Evolutionary conservation across 1,140 invertebrate genomes (phyloP).

Genomic region (Listronotus bonariensis): DNA sequence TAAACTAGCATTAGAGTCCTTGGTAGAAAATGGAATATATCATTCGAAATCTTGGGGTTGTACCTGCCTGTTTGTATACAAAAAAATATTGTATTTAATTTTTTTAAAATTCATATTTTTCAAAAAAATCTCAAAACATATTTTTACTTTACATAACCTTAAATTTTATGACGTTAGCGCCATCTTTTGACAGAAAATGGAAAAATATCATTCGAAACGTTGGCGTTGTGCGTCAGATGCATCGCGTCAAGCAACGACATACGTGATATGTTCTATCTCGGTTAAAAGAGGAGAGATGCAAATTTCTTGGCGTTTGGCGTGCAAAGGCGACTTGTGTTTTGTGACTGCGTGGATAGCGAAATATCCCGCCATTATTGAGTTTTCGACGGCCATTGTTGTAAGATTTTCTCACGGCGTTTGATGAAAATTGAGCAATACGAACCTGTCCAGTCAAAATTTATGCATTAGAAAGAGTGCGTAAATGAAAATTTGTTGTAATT

Average conservation of each 20-base stretch:
- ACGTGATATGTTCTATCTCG: conserved; percentile 16
- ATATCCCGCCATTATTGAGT: not conserved
- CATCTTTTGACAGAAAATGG: too few relatives aligned
- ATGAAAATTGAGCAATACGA: conserved; percentile 8
- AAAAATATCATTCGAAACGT: not conserved
- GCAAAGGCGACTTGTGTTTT: not conserved
- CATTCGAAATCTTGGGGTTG: too few relatives aligned
- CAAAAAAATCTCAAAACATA: too few relatives aligned
- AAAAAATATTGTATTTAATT: too few relatives aligned
- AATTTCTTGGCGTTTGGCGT: not conserved
- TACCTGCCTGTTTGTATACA: too few relatives aligned
- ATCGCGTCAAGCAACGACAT: conserved; percentile 17
- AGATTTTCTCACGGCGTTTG: not conserved
- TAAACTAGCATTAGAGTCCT: too few relatives aligned
- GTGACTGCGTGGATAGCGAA: not conserved
- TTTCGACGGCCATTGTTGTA: conserved; percentile 7
- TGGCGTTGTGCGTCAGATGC: conserved; percentile 9
- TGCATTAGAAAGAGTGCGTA: conserved; percentile 5
- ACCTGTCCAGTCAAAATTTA: conserved; percentile 6
- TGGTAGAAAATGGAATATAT: too few relatives aligned
- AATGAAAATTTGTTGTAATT: not conserved
- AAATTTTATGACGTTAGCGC: too few relatives aligned
- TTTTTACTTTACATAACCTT: too few relatives aligned
- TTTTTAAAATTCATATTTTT: too few relatives aligned
- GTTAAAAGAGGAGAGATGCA: conserved; percentile 4